Evolutionary conservation across 2,888 invertebrate species (phyloP).

Genomic region (Leptopterna dolabrata): DNA sequence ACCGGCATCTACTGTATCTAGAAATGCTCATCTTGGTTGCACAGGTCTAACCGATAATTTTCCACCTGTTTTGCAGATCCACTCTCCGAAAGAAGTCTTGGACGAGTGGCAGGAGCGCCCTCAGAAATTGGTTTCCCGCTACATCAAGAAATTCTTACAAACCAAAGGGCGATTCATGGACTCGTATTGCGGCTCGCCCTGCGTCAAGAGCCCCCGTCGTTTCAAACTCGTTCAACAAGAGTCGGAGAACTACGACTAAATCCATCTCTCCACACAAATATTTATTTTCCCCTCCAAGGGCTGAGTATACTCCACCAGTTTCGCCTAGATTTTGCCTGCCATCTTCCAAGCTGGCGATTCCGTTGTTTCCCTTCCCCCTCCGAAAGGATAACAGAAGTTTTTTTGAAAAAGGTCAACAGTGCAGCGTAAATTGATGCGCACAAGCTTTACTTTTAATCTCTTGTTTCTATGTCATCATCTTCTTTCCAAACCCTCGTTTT

Average conservation of each 20-base stretch:
- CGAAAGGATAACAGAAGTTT: not conserved
- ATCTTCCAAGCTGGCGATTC: not conserved
- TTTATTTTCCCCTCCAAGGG: not conserved
- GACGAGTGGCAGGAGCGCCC: slow-evolving; percentile 93
- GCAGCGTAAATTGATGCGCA: not conserved
- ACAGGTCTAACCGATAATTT: too few relatives aligned
- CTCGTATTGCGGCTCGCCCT: slow-evolving; percentile 69
- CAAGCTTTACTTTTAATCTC: not conserved
- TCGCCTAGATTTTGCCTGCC: slow-evolving; percentile 1
- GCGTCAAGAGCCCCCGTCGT: slow-evolving; percentile 86
- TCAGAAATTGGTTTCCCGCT: slow-evolving; percentile 83
- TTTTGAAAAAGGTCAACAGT: not conserved
- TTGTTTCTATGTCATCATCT: not conserved
- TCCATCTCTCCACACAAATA: not conserved
- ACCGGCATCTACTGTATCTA: too few relatives aligned
- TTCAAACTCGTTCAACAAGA: slow-evolving; percentile 92
- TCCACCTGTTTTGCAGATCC: slow-evolving; percentile 77
- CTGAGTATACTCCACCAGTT: not conserved
- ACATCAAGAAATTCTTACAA: slow-evolving; percentile 84
- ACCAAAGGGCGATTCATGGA: slow-evolving; percentile 79
- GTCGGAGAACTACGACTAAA: slow-evolving; percentile 88
- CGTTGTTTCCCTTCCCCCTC: not conserved
- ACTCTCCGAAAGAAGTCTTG: slow-evolving; percentile 87
- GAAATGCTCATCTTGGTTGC: too few relatives aligned
- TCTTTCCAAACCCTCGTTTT: not conserved